phyloP scores from a whole-genome alignment of 1,140 invertebrate species.

The Plectrocnemia conspersa region DNA sequence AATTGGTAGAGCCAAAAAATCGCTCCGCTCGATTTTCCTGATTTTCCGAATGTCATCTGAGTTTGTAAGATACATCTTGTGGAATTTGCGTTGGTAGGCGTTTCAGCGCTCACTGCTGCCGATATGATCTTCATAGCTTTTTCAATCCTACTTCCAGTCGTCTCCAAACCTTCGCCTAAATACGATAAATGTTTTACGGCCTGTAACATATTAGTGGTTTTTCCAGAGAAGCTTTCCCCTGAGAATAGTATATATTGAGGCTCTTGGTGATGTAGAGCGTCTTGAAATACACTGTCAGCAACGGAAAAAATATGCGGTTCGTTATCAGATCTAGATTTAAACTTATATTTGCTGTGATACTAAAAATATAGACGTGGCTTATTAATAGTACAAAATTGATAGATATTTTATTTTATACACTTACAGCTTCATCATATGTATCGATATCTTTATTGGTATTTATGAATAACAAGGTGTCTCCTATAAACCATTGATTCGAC shows the following conservation, averaged over 20 bases:
- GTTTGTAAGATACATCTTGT: slow-evolving; percentile 80
- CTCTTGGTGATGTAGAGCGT: slow-evolving; percentile 76
- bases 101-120: slow-evolving; percentile 78
- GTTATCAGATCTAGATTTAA: slow-evolving; percentile 82
- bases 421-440: slow-evolving; percentile 65
- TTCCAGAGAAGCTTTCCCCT: slow-evolving; percentile 82
- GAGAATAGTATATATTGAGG: slow-evolving; percentile 76
- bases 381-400: background rate
- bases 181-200: slow-evolving; percentile 70
- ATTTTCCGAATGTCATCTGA: slow-evolving; percentile 78
- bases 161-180: slow-evolving; percentile 59
- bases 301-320: slow-evolving; percentile 86
- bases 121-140: slow-evolving; percentile 71
- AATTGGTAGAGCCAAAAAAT: slow-evolving; percentile 82
- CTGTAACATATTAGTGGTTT: slow-evolving; percentile 71
- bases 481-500: slow-evolving; percentile 81
- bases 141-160: slow-evolving; percentile 65
- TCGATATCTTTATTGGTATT: slow-evolving; percentile 75
- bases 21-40: slow-evolving; percentile 78
- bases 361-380: slow-evolving; percentile 44
- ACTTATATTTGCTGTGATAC: slow-evolving; percentile 77
- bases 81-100: slow-evolving; percentile 79
- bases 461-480: slow-evolving; percentile 80
- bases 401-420: slow-evolving; percentile 32
- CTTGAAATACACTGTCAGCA: slow-evolving; percentile 81